Evolutionary conservation across 2,888 invertebrate genomes (phyloP).

Genomic region (Gerris lacustris): DNA sequence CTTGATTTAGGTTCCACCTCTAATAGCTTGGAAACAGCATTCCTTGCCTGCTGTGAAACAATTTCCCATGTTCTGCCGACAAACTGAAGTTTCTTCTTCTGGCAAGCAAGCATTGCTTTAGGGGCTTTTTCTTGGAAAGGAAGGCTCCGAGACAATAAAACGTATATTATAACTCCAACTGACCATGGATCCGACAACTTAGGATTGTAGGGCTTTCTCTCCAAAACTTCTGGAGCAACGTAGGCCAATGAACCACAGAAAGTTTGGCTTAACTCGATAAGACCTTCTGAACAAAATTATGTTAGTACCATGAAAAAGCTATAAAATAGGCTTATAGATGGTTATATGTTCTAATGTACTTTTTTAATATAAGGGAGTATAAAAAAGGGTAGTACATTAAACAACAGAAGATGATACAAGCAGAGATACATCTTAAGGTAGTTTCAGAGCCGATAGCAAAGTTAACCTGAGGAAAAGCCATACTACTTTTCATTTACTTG

Average conservation of each 20-base stretch:
- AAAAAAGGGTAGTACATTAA: background rate
- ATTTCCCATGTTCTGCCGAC: constrained; percentile 5
- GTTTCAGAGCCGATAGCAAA: no score
- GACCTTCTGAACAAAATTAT: background rate
- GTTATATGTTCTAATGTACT: background rate
- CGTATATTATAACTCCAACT: constrained; percentile 6
- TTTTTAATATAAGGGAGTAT: background rate
- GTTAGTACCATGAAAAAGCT: no score
- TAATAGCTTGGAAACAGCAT: background rate
- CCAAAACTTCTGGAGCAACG: background rate
- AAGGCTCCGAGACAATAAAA: background rate
- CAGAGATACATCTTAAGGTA: no score
- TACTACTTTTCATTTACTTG: no score
- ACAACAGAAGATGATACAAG: no score
- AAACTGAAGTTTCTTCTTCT: constrained; percentile 2
- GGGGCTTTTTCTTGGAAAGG: background rate
- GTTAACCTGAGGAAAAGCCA: no score
- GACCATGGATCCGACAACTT: background rate
- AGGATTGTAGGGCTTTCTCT: constrained; percentile 5
- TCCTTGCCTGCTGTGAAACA: background rate
- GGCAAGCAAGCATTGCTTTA: constrained; percentile 1
- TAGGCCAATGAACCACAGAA: constrained; percentile 7
- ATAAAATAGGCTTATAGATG: no score
- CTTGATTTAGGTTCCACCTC: background rate
- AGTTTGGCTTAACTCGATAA: constrained; percentile 2